These are phyloP conservation scores for Etheostoma spectabile DNA, from an alignment of 2,113 vertebrate genomes.

Conservation along the genomic window DNA sequence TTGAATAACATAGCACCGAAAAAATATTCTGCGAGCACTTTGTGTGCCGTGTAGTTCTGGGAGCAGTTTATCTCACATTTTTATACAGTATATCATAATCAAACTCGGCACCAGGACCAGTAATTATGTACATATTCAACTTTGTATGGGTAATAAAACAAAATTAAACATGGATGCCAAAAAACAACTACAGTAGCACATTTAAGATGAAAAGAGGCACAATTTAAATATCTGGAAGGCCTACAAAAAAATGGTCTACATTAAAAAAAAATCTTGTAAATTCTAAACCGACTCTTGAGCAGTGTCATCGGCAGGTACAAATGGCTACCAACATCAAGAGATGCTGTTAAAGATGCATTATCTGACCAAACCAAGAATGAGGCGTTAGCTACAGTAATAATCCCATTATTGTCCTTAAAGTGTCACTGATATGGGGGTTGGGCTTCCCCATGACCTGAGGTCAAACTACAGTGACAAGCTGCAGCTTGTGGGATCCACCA, in stretches of 20 bases:
- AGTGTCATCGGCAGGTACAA: slow-evolving; percentile 52
- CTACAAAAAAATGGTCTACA: background rate
- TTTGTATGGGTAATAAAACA: slow-evolving; percentile 46
- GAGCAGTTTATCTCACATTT: slow-evolving; percentile 41
- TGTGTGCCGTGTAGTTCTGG: slow-evolving; percentile 10
- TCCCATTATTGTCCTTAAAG: slow-evolving; percentile 53
- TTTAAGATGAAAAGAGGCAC: background rate
- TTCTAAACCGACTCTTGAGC: background rate
- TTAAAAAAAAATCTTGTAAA: background rate
- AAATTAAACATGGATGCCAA: background rate
- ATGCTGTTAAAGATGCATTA: slow-evolving; percentile 26
- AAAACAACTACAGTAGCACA: slow-evolving; percentile 1
- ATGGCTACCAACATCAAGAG: slow-evolving; percentile 51
- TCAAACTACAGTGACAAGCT: slow-evolving; percentile 83
- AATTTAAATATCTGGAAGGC: background rate
- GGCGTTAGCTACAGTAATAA: slow-evolving; percentile 3
- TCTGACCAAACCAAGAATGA: slow-evolving; percentile 28
- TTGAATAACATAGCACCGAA: slow-evolving; percentile 36
- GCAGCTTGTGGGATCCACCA: slow-evolving; percentile 75
- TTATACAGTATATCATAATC: slow-evolving; percentile 46
- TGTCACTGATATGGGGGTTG: slow-evolving; percentile 66
- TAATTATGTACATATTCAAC: slow-evolving; percentile 34
- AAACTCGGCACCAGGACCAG: slow-evolving; percentile 16
- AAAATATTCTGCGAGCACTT: slow-evolving; percentile 11
- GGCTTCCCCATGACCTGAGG: slow-evolving; percentile 79